These are phyloP conservation scores for Patella depressa DNA, from an alignment of 2,888 invertebrate genomes.

Conservation along the genomic window DNA sequence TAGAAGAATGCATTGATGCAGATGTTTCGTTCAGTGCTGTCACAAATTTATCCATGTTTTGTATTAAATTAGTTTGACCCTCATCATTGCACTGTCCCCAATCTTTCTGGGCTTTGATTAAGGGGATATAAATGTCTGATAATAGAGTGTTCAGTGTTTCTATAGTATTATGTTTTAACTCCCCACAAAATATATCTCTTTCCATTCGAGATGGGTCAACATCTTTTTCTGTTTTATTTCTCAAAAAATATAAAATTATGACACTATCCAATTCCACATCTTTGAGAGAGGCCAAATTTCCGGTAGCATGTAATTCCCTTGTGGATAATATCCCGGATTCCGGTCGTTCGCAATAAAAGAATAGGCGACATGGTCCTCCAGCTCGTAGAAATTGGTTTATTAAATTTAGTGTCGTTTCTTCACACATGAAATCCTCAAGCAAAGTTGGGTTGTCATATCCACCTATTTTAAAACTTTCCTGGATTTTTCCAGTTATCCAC, in stretches of 20 bases:
- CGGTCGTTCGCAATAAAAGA: conserved; percentile 67
- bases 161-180: conserved; percentile 68
- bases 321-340: conserved; percentile 57
- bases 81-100: conserved; percentile 69
- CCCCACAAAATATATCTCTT: conserved; percentile 69
- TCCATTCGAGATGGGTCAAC: conserved; percentile 66
- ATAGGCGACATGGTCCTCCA: conserved; percentile 67
- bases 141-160: conserved; percentile 65
- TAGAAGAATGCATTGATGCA: conserved; percentile 60
- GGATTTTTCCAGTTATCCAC: conserved; percentile 71
- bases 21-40: conserved; percentile 64
- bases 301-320: conserved; percentile 62
- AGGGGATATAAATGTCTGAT: conserved; percentile 68
- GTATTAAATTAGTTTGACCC: conserved; percentile 60
- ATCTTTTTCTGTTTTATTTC: conserved; percentile 64
- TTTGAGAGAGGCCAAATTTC: conserved; percentile 63
- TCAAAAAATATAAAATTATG: conserved; percentile 67
- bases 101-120: conserved; percentile 65
- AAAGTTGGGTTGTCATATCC: conserved; percentile 67
- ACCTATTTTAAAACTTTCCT: conserved; percentile 70
- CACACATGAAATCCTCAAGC: conserved; percentile 69
- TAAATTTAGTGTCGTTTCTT: conserved; percentile 62
- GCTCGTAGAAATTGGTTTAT: conserved; percentile 67
- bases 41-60: conserved; percentile 67
- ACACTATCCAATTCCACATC: conserved; percentile 62